A percentile compares a stretch with the other conserved stretches of the same genome.
Evolutionary conservation across 2,888 invertebrate species (phyloP).

Genomic region (Sipha maydis): DNA sequence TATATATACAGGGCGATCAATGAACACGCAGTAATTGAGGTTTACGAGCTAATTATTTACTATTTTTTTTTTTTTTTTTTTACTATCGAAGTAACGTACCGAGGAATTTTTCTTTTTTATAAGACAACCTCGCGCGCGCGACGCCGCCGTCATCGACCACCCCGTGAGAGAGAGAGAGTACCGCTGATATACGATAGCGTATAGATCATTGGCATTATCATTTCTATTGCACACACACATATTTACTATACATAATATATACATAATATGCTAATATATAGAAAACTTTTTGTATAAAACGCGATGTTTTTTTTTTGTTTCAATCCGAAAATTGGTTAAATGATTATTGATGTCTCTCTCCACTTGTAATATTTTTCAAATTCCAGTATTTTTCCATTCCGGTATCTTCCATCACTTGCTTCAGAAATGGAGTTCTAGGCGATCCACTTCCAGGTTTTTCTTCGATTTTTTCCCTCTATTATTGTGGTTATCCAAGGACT

Average conservation of each 20-base stretch:
- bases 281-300: neutral
- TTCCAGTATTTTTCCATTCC: too few relatives aligned
- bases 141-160: neutral
- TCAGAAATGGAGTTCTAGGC: too few relatives aligned
- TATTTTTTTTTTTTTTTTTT: neutral
- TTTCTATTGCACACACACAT: neutral
- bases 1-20: slow-evolving; percentile 33
- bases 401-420: too few relatives aligned
- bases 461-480: too few relatives aligned
- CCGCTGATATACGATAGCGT: neutral
- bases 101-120: neutral
- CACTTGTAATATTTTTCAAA: too few relatives aligned
- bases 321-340: too few relatives aligned
- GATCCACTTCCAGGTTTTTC: too few relatives aligned
- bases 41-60: slow-evolving; percentile 49
- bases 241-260: too few relatives aligned
- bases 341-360: too few relatives aligned
- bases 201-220: neutral
- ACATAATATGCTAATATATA: too few relatives aligned
- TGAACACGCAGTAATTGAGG: slow-evolving; percentile 37
- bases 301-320: too few relatives aligned
- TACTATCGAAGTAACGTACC: neutral
- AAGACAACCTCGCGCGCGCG: neutral
- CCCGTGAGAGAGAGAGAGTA: neutral
- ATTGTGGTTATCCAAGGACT: too few relatives aligned